Evolutionary conservation across 1,140 invertebrate genomes (phyloP), one percentile per base, ranked within the genome.

Genomic region (Plectrocnemia conspersa): DNA sequence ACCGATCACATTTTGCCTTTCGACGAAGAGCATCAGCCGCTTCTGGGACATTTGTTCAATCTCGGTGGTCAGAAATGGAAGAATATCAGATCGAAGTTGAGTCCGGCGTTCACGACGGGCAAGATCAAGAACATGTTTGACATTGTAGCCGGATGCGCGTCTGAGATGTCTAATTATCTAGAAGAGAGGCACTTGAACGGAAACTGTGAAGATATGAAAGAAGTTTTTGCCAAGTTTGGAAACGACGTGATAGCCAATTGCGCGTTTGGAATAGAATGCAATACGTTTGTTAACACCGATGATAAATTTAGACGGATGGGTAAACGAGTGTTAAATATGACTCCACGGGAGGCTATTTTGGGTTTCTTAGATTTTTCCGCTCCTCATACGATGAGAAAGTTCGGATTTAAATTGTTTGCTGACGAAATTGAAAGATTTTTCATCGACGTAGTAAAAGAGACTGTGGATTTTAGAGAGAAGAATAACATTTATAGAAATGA

Each of bases 221-320:
- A 69, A 18, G 54, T 75, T 0, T 64, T 76, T 19, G 65, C 72
- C 1, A 70, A 70, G 59, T 79, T 73, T 47, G 77, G 73, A 5
- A 79, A 78, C 13, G 78, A 81, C 58, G 73, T 79, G 2, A 81
- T 82, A 4, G 73, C 73, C 11, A 71, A 70, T 0, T 78, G 76
- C 57, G 77, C 74, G 7, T 81, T 81, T 61, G 80, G 80, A 10
- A 64, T 80, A 2, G 70, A 80, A 44, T 74, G 73, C 13, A 72
- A 79, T 50, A 75, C 71, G 2, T 66, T 81, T 57, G 64, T 60
- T 11, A 63, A 74, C 59, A 65, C 71, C 1, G 54, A 74, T 16
- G 73, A 76, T 33, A 67, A 76, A 53, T 80, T 80, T 55, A 64
- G 69, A 18, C 46, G 63, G 25, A 74, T 78, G 64, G 75, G 76